Conservation (phyloP, 2,113 vertebrate species). For the Castor canadensis region DNA sequence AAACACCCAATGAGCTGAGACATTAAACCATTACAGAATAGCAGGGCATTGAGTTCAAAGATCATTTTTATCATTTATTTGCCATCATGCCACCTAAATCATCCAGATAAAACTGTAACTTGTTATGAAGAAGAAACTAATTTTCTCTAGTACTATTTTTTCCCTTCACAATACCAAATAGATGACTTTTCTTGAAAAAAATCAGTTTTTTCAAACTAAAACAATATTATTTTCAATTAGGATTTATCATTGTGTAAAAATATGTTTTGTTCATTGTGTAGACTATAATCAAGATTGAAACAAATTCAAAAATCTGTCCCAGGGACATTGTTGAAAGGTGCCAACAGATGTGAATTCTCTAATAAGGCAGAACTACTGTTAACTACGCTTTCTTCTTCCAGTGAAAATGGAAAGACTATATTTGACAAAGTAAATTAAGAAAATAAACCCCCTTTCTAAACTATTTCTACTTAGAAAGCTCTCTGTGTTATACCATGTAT, state of each 20-base stretch:
- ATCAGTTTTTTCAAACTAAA: slow-evolving; percentile 38
- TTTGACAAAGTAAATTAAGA: slow-evolving; percentile 38
- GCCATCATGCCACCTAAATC: neutral
- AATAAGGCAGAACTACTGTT: slow-evolving; percentile 18
- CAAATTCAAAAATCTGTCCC: slow-evolving; percentile 74
- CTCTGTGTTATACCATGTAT: neutral
- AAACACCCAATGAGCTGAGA: neutral
- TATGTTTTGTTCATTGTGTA: slow-evolving; percentile 76
- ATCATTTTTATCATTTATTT: neutral
- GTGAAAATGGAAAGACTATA: neutral
- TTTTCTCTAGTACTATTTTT: neutral
- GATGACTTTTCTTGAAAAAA: slow-evolving; percentile 43
- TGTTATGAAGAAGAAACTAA: slow-evolving; percentile 13
- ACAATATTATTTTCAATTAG: slow-evolving; percentile 70
- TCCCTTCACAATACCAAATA: neutral
- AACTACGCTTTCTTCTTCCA: slow-evolving; percentile 29
- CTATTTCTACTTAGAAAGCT: neutral
- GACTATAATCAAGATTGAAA: slow-evolving; percentile 79
- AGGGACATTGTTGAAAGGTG: slow-evolving; percentile 60
- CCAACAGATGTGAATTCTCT: slow-evolving; percentile 57
- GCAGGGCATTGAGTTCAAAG: neutral
- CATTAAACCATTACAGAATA: neutral
- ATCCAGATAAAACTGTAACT: neutral
- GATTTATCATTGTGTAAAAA: slow-evolving; percentile 74
- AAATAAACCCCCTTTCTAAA: neutral